phyloP scores from a whole-genome alignment of 2,797 vertebrate genomes.

The Carapus acus region DNA sequence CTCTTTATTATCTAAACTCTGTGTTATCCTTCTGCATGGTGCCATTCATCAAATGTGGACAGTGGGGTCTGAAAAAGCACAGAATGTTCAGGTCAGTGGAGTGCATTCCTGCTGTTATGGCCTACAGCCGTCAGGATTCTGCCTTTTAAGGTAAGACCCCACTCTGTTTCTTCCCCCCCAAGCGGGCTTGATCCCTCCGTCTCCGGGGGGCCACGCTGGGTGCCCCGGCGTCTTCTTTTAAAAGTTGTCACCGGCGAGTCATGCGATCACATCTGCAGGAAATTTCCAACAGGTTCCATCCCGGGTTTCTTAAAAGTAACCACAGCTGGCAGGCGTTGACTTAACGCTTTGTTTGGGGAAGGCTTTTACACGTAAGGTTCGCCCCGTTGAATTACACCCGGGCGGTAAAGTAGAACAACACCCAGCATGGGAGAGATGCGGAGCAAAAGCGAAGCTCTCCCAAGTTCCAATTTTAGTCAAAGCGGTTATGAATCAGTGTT shows the following conservation, averaged over 20 bases:
- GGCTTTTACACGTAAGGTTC: conserved; percentile 55
- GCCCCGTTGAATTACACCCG: conserved; percentile 45
- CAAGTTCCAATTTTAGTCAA: conserved; percentile 15
- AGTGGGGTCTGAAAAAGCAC: conserved; percentile 21
- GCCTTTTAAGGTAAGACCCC: conserved; percentile 73
- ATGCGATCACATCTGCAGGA: conserved; percentile 61
- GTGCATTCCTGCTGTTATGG: conserved; percentile 48
- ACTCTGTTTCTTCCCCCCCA: conserved; percentile 48
- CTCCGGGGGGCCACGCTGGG: conserved; percentile 38
- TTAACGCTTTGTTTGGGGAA: conserved; percentile 66
- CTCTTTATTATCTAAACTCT: not conserved
- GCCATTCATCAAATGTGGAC: conserved; percentile 10
- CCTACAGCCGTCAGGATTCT: conserved; percentile 51
- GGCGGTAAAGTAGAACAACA: conserved; percentile 42
- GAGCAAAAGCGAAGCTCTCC: conserved; percentile 9
- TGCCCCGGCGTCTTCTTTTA: conserved; percentile 55
- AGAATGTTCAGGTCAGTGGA: conserved; percentile 44
- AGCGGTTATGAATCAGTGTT: conserved; percentile 20
- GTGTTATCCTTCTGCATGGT: conserved; percentile 22
- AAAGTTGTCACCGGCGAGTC: conserved; percentile 62
- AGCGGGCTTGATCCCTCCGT: conserved; percentile 33
- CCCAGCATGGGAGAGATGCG: conserved; percentile 5
- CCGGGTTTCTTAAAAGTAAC: conserved; percentile 37
- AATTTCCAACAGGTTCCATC: conserved; percentile 56
- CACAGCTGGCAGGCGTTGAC: conserved; percentile 57